These are phyloP conservation scores for Echinometra lucunter DNA, from an alignment of 53 echinoderm and acorn worm species.

Conservation along the genomic window DNA sequence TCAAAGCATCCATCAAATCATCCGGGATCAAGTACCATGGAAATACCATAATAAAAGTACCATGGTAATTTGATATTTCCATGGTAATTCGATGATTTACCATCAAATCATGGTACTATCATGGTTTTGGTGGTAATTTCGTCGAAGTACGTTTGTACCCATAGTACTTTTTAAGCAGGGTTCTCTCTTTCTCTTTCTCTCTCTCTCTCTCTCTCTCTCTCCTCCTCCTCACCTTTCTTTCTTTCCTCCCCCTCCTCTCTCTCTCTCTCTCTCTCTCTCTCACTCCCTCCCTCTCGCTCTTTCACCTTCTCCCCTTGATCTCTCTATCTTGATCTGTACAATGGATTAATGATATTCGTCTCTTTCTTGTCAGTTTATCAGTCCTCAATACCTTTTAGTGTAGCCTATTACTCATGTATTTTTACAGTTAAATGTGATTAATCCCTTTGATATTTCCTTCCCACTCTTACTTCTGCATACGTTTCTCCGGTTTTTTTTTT, in stretches of 20 bases:
- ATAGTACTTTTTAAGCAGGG: too few relatives aligned
- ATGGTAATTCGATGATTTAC: too few relatives aligned
- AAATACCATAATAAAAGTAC: too few relatives aligned
- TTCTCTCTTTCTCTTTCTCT: background rate
- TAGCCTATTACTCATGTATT: too few relatives aligned
- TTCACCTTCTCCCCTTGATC: background rate
- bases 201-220: background rate
- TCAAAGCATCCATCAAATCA: too few relatives aligned
- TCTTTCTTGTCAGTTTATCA: background rate
- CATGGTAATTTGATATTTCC: too few relatives aligned
- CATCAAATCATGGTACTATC: too few relatives aligned
- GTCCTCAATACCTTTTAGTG: background rate
- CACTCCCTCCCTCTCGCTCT: background rate
- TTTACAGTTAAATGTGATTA: background rate
- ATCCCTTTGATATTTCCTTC: constrained; percentile 1
- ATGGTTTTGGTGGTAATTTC: too few relatives aligned
- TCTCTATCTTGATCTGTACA: background rate
- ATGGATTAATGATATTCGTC: background rate
- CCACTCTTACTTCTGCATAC: background rate
- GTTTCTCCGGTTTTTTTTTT: background rate
- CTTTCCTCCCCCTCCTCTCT: background rate
- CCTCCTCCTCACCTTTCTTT: background rate
- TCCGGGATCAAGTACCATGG: too few relatives aligned
- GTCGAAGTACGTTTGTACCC: too few relatives aligned
- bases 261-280: constrained; percentile 35